Evolutionary conservation across 2,797 vertebrate genomes (phyloP).

Genomic region (Anolis apletophallus): DNA sequence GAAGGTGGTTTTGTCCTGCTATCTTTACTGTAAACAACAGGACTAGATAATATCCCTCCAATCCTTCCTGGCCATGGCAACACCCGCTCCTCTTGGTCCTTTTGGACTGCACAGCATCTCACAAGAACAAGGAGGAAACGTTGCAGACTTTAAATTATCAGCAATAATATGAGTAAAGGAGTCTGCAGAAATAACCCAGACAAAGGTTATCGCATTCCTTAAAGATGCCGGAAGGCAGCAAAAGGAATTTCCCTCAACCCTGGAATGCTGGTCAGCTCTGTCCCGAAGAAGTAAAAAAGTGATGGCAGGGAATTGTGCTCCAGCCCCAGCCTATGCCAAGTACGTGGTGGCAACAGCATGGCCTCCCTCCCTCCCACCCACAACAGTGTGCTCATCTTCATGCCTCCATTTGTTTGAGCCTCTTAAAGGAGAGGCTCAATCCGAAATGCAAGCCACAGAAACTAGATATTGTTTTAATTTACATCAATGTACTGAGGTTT

Average conservation of each 20-base stretch:
- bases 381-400: neutral
- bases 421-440: neutral
- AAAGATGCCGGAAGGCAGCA: neutral
- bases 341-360: neutral
- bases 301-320: neutral
- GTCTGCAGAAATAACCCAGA: neutral
- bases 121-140: neutral
- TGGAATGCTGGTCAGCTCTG: neutral
- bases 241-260: neutral
- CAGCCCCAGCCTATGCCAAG: neutral
- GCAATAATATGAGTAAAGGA: neutral
- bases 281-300: neutral
- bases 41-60: neutral
- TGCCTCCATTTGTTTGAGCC: neutral
- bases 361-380: no score
- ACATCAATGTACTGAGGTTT: neutral
- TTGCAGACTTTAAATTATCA: neutral
- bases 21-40: neutral
- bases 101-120: neutral
- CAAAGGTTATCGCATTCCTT: neutral
- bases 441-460: neutral
- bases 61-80: neutral
- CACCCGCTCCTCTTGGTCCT: neutral
- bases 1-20: neutral
- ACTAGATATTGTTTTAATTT: neutral